Evolutionary conservation across 2,113 vertebrate species (phyloP), one percentile per base, ranked within the genome.

Genomic region (Petaurus breviceps): DNA sequence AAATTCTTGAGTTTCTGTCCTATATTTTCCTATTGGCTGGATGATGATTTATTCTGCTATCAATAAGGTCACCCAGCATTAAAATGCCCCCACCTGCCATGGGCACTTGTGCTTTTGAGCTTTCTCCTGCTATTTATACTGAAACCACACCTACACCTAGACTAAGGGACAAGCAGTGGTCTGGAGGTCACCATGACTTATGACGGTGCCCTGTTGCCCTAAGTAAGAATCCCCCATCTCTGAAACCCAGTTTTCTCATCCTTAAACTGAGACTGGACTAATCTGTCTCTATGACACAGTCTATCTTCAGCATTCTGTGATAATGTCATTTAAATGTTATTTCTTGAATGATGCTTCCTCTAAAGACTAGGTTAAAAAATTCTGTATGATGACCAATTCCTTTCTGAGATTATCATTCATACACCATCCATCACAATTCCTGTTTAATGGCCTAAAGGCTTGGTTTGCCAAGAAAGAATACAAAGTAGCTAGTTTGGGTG

Each of bases 351-450:
- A 68, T 46, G 92, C 94, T 68, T 5, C 90, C 1, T 90, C 23
- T 91, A 51, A 91, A 50, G 3, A 31, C 93, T 90, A 94, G 93
- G 14, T 93, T 92, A 93, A 92, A 91, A n/a, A 77, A 43, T 77
- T 77, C 37, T 43, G 1, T 22, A 1, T 95, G 95, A 92, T 90
- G 84, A 93, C 95, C 43, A 97, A 4, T 7, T 46, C 46, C 8
- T 26, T 84, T 9, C 90, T 92, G 93, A 96, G 93, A 91, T 92
- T 93, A 54, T 91, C 2, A 90, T 93, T 94, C 16, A 91, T 84
- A 68, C 61, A 3, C 94, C 46, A 52, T 77, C 6, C 12, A 47
- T 25, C 91, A 22, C 14, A 94, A 90, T 97, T 54, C 95, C 19
- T 89, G 95, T 7, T 95, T 95, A 96, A 95, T 10, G 6, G 89